These are phyloP conservation scores for Campaea margaritaria DNA, from an alignment of 2,888 invertebrate genomes.

Conservation along the genomic window DNA sequence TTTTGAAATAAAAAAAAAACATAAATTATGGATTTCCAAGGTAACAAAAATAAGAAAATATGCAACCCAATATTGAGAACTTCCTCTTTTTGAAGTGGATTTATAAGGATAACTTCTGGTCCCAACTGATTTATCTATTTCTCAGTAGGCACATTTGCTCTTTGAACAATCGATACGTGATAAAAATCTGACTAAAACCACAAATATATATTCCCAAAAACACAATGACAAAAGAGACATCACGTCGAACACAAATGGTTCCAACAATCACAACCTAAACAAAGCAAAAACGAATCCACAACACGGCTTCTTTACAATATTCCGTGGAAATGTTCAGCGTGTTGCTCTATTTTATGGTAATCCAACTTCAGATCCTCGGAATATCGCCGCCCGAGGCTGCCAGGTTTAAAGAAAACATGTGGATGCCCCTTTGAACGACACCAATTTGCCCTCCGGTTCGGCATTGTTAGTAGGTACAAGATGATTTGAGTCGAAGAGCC, in stretches of 20 bases:
- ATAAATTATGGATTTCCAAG: too few relatives aligned
- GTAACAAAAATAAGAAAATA: too few relatives aligned
- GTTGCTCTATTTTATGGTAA: slow-evolving; percentile 28
- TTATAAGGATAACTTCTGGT: too few relatives aligned
- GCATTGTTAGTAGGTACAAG: slow-evolving; percentile 25
- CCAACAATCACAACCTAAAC: slow-evolving; percentile 11
- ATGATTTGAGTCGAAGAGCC: neutral
- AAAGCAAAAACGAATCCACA: slow-evolving; percentile 15
- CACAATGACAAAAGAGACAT: neutral
- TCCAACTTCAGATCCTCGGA: slow-evolving; percentile 14
- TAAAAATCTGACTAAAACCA: too few relatives aligned
- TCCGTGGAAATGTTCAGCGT: slow-evolving; percentile 13
- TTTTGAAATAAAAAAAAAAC: too few relatives aligned
- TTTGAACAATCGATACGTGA: too few relatives aligned
- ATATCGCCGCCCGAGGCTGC: slow-evolving; percentile 9
- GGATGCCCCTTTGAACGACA: slow-evolving; percentile 21
- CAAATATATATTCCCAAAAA: neutral
- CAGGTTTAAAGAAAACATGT: slow-evolving; percentile 19
- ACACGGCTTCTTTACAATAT: slow-evolving; percentile 10
- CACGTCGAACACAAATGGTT: too few relatives aligned
- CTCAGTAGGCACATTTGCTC: too few relatives aligned
- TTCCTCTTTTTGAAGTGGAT: too few relatives aligned
- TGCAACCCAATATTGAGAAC: too few relatives aligned
- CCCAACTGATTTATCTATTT: too few relatives aligned
- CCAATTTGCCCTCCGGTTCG: slow-evolving; percentile 15